Base-by-base conservation (phyloP, 2,888 invertebrate genomes). In the Autographa gamma region DNA sequence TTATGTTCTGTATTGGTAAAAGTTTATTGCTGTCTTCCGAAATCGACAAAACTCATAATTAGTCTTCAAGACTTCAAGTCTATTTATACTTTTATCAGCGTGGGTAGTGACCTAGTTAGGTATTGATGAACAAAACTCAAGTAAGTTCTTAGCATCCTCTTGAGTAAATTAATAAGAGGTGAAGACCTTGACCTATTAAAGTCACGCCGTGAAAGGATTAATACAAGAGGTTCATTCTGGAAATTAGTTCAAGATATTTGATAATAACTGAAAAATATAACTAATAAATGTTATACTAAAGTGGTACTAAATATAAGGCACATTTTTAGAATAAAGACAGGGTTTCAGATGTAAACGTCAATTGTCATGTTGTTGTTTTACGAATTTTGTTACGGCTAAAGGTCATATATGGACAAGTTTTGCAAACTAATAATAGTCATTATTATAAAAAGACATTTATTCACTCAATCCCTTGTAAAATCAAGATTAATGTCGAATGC, bases 401-500 rank as follows among this genome's bases (percentile, higher is more conserved):
- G 6, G 16, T 7, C 25, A 48, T 48, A 48, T 48, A n/a, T 48
- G 8, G n/a, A n/a, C n/a, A 48, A 48, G 5, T 48, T 48, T n/a
- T n/a, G 48, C 48, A 43, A n/a, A 6, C 48, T 48, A 7, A 48
- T 48, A 48, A 48, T n/a, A 48, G 2, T 13, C 41, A 41, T 43
- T 16, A 43, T 43, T 6, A n/a, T 48, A 48, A 48, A n/a, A 48
- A 48, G 48, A 48, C n/a, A 48, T 48, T 48, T 48, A 48, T 48
- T n/a, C n/a, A 48, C 16, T 52, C 43, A 74, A 69, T 79, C 73
- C 72, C 73, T 77, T 80, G 69, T 77, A 73, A 77, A 62, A 59
- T 60, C 60, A 63, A 77, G 77, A 80, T 77, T 81, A 77, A 81
- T 73, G 54, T 48, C 66, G 18, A 63, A 73, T 66, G 69, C 62